A percentile compares a stretch with the other conserved stretches of the same genome.
Conservation (phyloP, 2,797 vertebrate genomes). For the Silurus aristotelis region DNA sequence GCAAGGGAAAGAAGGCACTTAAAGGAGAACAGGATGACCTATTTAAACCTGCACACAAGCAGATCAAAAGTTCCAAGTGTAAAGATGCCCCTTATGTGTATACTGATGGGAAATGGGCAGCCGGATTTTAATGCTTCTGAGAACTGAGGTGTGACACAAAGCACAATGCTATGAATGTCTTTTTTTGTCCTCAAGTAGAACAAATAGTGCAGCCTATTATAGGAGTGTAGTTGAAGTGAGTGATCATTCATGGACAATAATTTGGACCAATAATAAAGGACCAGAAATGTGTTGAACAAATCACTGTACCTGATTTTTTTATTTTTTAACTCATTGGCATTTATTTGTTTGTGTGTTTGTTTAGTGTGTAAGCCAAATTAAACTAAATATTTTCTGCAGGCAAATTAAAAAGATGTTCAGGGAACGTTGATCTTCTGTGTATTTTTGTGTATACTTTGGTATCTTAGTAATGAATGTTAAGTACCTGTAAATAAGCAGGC, state of each 20-base stretch:
- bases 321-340: neutral
- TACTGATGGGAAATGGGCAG: constrained; percentile 26
- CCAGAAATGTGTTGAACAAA: neutral
- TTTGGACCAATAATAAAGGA: neutral
- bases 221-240: neutral
- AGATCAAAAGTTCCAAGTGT: constrained; percentile 22
- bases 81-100: constrained; percentile 7
- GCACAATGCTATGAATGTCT: neutral
- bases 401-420: neutral
- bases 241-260: neutral
- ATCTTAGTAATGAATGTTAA: neutral
- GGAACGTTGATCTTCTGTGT: neutral
- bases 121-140: neutral
- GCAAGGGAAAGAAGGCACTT: constrained; percentile 52
- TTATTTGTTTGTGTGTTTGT: neutral
- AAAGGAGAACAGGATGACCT: constrained; percentile 67
- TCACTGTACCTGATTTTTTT: neutral
- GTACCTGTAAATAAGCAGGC: neutral
- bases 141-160: neutral
- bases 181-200: constrained; percentile 2
- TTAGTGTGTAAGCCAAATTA: neutral
- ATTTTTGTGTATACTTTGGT: neutral
- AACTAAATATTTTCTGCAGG: neutral
- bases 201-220: neutral
- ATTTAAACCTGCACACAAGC: constrained; percentile 63